Percentiles rank a stretch among this genome's conserved stretches.
Conservation (phyloP, 2,797 vertebrate species). For the Myotis myotis region DNA sequence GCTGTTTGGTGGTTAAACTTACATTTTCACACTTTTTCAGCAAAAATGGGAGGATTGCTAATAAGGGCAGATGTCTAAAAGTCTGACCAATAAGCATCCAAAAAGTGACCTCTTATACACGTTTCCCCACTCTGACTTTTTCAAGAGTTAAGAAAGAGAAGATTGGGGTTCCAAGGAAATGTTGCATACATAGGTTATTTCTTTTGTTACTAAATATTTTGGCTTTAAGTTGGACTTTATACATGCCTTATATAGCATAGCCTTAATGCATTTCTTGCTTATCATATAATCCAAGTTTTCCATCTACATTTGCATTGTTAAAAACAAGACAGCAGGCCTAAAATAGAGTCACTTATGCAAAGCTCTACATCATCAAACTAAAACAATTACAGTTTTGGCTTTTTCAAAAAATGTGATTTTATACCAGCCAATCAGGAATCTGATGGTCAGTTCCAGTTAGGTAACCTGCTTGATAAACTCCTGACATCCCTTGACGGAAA, state of each 20-base stretch:
- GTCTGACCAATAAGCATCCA: neutral
- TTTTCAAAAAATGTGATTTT: neutral
- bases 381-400: neutral
- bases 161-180: neutral
- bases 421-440: neutral
- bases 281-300: neutral
- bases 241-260: neutral
- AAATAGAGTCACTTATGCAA: neutral
- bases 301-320: neutral
- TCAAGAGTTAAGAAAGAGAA: neutral
- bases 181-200: neutral
- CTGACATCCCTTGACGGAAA: neutral
- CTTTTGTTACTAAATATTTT: neutral
- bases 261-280: neutral
- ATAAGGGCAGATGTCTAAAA: neutral
- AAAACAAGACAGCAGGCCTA: neutral
- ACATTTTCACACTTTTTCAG: neutral
- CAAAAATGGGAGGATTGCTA: neutral
- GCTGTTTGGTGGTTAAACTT: neutral
- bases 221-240: neutral
- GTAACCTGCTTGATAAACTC: neutral
- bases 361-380: neutral
- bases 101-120: neutral
- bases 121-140: neutral
- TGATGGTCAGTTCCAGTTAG: neutral